phyloP scores from a whole-genome alignment of 2,797 vertebrate genomes.

The Steatocranus sp. region DNA sequence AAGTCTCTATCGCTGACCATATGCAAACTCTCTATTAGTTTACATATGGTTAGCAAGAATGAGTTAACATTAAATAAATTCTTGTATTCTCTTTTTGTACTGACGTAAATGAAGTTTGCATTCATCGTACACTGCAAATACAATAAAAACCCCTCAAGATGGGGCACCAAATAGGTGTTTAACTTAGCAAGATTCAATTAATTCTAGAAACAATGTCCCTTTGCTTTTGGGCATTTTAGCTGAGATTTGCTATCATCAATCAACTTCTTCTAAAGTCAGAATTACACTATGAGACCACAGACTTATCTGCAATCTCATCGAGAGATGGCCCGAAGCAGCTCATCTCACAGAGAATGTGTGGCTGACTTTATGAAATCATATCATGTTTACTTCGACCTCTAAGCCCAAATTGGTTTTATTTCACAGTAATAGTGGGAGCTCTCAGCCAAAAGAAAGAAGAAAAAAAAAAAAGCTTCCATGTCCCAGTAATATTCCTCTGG shows the following conservation, averaged over 20 bases:
- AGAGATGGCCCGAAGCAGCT: slow-evolving; percentile 32
- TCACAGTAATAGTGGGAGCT: slow-evolving; percentile 27
- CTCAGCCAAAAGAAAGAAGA: slow-evolving; percentile 1
- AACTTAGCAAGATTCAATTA: neutral
- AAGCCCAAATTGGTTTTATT: slow-evolving; percentile 43
- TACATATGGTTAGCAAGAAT: neutral
- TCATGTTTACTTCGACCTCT: slow-evolving; percentile 50
- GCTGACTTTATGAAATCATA: slow-evolving; percentile 44
- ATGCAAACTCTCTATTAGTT: neutral
- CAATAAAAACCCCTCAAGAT: neutral
- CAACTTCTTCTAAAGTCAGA: slow-evolving; percentile 28
- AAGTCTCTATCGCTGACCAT: neutral
- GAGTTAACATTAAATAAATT: neutral
- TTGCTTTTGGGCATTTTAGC: slow-evolving; percentile 24
- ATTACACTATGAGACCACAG: slow-evolving; percentile 1
- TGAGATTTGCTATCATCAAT: slow-evolving; percentile 31
- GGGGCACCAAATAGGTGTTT: neutral
- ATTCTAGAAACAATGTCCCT: neutral
- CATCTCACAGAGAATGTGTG: slow-evolving; percentile 21
- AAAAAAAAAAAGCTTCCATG: slow-evolving; percentile 13
- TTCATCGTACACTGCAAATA: neutral
- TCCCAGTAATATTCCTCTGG: slow-evolving; percentile 25
- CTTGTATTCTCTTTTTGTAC: neutral
- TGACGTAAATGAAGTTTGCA: neutral
- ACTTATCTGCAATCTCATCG: slow-evolving; percentile 41